Evolutionary conservation across 2,113 vertebrate species (phyloP).

Genomic region (Marmota flaviventris): DNA sequence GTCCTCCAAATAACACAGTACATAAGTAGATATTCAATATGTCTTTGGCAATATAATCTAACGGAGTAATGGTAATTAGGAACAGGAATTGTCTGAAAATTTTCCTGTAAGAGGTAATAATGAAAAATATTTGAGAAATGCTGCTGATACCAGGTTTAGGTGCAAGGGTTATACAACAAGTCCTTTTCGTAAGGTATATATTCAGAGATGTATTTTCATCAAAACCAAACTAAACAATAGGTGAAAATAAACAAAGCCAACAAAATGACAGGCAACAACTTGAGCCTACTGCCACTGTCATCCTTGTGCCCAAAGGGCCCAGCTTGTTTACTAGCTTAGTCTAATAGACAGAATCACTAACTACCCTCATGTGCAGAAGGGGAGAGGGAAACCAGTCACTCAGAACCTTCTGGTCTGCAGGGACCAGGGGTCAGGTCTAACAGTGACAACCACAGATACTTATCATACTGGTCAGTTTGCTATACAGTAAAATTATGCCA

Average conservation of each 20-base stretch:
- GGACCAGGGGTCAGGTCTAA: conserved; percentile 79
- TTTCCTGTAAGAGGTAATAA: background rate
- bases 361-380: conserved; percentile 75
- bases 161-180: background rate
- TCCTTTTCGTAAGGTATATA: background rate
- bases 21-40: background rate
- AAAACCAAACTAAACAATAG: conserved; percentile 72
- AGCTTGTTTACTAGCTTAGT: conserved; percentile 85
- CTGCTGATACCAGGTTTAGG: background rate
- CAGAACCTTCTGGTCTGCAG: conserved; percentile 79
- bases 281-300: conserved; percentile 80
- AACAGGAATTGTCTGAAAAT: background rate
- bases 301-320: conserved; percentile 77
- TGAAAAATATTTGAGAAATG: background rate
- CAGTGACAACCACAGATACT: conserved; percentile 78
- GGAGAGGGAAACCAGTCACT: conserved; percentile 84
- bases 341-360: conserved; percentile 88
- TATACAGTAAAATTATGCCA: conserved; percentile 64
- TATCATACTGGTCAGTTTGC: conserved; percentile 74
- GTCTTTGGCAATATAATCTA: background rate
- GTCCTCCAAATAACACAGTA: background rate
- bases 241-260: conserved; percentile 42
- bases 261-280: conserved; percentile 82
- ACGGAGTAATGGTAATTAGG: background rate
- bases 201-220: conserved; percentile 54